Evolutionary conservation across 2,888 invertebrate species (phyloP).

Genomic region (Heliconius aoede): DNA sequence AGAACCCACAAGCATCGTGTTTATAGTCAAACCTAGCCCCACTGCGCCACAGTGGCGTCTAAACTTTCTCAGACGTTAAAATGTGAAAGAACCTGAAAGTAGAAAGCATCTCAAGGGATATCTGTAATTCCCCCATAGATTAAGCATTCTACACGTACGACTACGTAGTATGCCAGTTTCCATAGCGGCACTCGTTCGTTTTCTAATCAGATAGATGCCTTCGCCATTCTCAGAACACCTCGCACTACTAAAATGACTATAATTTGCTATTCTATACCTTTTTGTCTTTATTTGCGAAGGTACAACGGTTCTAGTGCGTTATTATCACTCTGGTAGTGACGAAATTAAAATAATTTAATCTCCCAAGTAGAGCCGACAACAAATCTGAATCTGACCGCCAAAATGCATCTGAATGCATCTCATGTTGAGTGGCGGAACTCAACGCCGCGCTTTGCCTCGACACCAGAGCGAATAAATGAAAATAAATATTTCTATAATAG

Average conservation of each 20-base stretch:
- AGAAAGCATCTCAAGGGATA: constrained; percentile 13
- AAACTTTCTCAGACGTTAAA: not conserved
- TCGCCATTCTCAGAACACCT: constrained; percentile 33
- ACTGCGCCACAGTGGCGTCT: not conserved
- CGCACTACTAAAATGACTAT: constrained; percentile 19
- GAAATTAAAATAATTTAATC: too few species aligned
- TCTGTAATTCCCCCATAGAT: not conserved
- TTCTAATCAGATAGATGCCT: constrained; percentile 23
- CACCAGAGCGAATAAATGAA: too few species aligned
- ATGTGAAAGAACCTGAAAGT: constrained; percentile 10
- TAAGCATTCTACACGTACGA: not conserved
- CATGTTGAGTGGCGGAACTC: too few species aligned
- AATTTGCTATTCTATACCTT: constrained; percentile 4
- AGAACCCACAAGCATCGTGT: not conserved
- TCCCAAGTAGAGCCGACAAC: too few species aligned
- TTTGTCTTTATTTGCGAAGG: constrained; percentile 17
- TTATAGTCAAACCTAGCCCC: not conserved
- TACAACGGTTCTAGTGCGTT: too few species aligned
- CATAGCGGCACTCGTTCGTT: constrained; percentile 15
- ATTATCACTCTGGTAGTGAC: too few species aligned
- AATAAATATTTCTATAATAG: too few species aligned
- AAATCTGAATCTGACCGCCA: too few species aligned
- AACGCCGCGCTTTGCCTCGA: too few species aligned
- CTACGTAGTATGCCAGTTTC: not conserved
- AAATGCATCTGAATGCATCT: too few species aligned